These are phyloP conservation scores for Anser brachyrhynchus DNA, from an alignment of 2,113 vertebrate species.

Conservation along the genomic window DNA sequence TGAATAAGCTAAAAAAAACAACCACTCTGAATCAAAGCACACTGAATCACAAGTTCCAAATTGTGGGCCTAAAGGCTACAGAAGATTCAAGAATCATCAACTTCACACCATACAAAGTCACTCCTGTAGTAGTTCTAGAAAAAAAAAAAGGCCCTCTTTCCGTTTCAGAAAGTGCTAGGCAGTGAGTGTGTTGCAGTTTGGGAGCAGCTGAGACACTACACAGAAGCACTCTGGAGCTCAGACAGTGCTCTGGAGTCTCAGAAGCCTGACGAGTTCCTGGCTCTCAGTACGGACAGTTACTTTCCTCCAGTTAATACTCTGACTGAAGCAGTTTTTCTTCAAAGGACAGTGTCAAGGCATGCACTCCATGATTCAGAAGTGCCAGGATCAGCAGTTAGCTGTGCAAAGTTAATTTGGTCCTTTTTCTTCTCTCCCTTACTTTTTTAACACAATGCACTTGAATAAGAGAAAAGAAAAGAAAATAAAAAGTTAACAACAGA, in stretches of 20 bases:
- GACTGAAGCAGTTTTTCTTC: fast-evolving
- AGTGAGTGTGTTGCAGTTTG: fast-evolving
- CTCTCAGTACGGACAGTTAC: fast-evolving
- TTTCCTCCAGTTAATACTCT: fast-evolving
- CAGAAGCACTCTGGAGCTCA: too few species aligned
- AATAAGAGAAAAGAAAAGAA: neutral
- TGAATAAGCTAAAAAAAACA: neutral
- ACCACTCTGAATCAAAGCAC: neutral
- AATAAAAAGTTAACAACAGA: neutral
- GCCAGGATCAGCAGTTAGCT: neutral
- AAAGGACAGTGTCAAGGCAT: fast-evolving
- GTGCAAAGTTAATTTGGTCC: neutral
- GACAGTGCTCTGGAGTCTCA: too few species aligned
- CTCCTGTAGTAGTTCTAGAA: fast-evolving
- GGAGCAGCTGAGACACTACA: neutral
- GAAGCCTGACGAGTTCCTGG: fast-evolving
- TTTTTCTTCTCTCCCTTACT: neutral
- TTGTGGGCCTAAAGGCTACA: fast-evolving
- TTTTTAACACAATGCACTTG: neutral
- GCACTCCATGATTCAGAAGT: fast-evolving
- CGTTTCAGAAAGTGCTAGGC: neutral
- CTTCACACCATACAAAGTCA: neutral
- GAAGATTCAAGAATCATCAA: neutral
- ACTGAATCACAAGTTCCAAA: neutral
- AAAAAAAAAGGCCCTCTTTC: neutral